These are phyloP conservation scores for Pilophorus perplexus DNA, from an alignment of 2,888 invertebrate genomes.

Conservation along the genomic window DNA sequence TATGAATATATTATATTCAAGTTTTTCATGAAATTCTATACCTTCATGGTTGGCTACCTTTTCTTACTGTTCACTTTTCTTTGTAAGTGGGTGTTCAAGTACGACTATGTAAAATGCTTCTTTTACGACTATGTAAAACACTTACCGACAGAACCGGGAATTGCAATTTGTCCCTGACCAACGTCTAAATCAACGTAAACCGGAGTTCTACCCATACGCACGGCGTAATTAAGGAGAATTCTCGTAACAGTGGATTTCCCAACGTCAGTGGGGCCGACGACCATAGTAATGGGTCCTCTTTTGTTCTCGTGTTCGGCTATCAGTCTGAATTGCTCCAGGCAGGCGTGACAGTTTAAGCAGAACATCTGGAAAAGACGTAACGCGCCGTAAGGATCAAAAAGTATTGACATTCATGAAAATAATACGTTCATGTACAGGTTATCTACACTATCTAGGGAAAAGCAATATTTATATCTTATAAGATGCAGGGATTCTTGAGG, in stretches of 20 bases:
- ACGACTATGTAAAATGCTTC: too few relatives aligned
- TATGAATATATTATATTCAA: too few relatives aligned
- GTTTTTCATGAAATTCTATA: too few relatives aligned
- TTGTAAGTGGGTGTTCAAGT: too few relatives aligned
- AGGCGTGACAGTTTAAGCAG: constrained; percentile 93
- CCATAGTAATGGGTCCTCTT: constrained; percentile 80
- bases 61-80: too few relatives aligned
- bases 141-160: constrained; percentile 84
- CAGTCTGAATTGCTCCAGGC: constrained; percentile 82
- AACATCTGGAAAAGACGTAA: constrained; percentile 59
- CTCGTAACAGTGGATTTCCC: constrained; percentile 91
- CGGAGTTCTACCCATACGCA: constrained; percentile 81
- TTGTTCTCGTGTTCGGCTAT: constrained; percentile 69
- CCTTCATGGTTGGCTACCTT: too few relatives aligned
- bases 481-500: not conserved
- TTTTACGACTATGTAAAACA: too few relatives aligned
- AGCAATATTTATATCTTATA: not conserved
- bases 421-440: too few relatives aligned
- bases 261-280: constrained; percentile 93
- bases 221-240: constrained; percentile 91
- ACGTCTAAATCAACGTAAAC: constrained; percentile 94
- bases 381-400: too few relatives aligned
- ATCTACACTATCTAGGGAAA: too few relatives aligned
- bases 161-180: constrained; percentile 87
- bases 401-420: too few relatives aligned